Conservation (phyloP, 2,888 invertebrate species). For the Baccha elongata region DNA sequence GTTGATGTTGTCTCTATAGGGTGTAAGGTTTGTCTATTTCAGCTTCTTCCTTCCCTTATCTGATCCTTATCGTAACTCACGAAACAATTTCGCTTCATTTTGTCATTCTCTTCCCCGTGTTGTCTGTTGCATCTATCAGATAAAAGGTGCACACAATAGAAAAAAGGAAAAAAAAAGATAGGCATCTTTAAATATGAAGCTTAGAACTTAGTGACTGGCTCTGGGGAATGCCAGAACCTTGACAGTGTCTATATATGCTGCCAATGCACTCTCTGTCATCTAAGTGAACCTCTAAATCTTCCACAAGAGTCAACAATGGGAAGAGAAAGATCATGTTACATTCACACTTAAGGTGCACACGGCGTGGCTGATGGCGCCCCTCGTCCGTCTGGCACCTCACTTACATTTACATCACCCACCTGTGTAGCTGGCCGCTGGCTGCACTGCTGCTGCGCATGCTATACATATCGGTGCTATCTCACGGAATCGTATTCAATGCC, state of each 20-base stretch:
- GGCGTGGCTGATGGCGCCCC: slow-evolving; percentile 23
- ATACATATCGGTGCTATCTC: too few species aligned
- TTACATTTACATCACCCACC: slow-evolving; percentile 44
- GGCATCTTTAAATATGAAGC: slow-evolving; percentile 49
- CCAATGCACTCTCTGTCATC: slow-evolving; percentile 56
- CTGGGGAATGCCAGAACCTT: slow-evolving; percentile 22
- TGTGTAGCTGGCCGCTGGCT: slow-evolving; percentile 22
- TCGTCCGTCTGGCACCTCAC: slow-evolving; percentile 8
- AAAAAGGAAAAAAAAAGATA: slow-evolving; percentile 64
- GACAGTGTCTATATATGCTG: slow-evolving; percentile 5
- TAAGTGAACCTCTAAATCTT: slow-evolving; percentile 67
- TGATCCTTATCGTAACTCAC: slow-evolving; percentile 69
- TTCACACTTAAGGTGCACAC: slow-evolving; percentile 67
- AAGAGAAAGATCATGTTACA: slow-evolving; percentile 69
- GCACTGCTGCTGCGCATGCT: slow-evolving; percentile 25
- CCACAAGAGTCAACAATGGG: slow-evolving; percentile 50
- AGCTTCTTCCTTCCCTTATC: slow-evolving; percentile 56
- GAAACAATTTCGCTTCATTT: slow-evolving; percentile 69
- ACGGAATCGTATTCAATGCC: slow-evolving; percentile 58
- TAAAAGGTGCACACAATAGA: slow-evolving; percentile 57
- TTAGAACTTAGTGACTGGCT: slow-evolving; percentile 54
- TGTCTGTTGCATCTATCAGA: slow-evolving; percentile 18
- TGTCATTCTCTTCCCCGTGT: slow-evolving; percentile 38
- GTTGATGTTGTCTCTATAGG: slow-evolving; percentile 60
- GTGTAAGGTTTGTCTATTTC: slow-evolving; percentile 54